phyloP scores from a whole-genome alignment of 2,113 vertebrate genomes.

The Centropus bengalensis region DNA sequence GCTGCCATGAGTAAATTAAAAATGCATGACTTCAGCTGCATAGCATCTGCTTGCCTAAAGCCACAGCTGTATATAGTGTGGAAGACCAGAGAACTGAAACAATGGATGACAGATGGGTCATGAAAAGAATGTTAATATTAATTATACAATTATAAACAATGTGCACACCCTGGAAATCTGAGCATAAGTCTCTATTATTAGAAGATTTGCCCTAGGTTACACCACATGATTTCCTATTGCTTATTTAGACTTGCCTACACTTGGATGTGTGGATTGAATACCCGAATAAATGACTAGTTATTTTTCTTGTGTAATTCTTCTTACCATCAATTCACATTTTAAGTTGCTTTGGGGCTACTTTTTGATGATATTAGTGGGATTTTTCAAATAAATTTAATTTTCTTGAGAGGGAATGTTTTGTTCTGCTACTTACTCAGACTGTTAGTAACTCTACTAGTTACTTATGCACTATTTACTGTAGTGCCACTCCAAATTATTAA shows the following conservation, averaged over 20 bases:
- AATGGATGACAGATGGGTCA: neutral
- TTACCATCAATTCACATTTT: neutral
- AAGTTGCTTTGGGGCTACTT: neutral
- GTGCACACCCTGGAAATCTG: neutral
- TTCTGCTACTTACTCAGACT: neutral
- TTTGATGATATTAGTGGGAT: neutral
- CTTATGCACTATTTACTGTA: neutral
- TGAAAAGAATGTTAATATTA: constrained; percentile 11
- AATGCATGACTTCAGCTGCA: constrained; percentile 22
- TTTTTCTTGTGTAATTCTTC: neutral
- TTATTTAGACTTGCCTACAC: neutral
- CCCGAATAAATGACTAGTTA: neutral
- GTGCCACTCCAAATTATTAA: neutral
- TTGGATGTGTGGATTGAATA: neutral
- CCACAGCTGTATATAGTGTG: neutral
- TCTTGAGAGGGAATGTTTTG: neutral
- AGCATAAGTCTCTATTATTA: neutral
- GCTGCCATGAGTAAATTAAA: constrained; percentile 30
- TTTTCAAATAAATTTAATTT: neutral
- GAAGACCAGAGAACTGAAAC: constrained; percentile 1
- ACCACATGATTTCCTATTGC: neutral
- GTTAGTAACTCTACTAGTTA: neutral
- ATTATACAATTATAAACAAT: neutral
- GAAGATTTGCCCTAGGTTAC: neutral
- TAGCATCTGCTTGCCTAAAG: constrained; percentile 28